phyloP scores from a whole-genome alignment of 2,797 vertebrate species.

The Amblyopsis hoosieri region DNA sequence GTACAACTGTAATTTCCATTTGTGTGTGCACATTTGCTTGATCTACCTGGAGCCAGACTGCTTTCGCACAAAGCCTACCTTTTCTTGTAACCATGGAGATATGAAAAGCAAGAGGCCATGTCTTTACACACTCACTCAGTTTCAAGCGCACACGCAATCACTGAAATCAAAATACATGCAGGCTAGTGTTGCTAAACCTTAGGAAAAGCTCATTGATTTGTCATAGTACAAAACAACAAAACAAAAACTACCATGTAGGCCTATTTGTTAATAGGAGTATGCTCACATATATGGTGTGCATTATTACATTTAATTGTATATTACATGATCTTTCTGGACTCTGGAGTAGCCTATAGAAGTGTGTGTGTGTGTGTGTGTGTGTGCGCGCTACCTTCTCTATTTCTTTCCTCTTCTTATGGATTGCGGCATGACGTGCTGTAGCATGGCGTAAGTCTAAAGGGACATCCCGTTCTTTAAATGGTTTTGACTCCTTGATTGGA shows the following conservation, averaged over 20 bases:
- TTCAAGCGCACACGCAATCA: slow-evolving; percentile 13
- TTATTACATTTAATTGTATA: no score
- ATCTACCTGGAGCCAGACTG: slow-evolving; percentile 63
- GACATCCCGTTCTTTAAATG: slow-evolving; percentile 45
- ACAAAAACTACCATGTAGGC: no score
- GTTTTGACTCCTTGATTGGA: slow-evolving; percentile 49
- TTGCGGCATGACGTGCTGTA: slow-evolving; percentile 70
- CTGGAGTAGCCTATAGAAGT: slow-evolving; percentile 11
- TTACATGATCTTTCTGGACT: no score
- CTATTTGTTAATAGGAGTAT: no score
- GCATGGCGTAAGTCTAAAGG: slow-evolving; percentile 55
- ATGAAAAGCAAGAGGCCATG: slow-evolving; percentile 58
- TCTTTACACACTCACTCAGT: slow-evolving; percentile 36
- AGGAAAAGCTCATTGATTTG: slow-evolving; percentile 16
- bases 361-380: background rate
- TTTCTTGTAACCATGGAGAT: slow-evolving; percentile 72
- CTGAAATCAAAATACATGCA: background rate
- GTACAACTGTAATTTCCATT: no score
- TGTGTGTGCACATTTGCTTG: slow-evolving; percentile 39
- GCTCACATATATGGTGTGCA: no score
- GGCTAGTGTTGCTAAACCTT: slow-evolving; percentile 14
- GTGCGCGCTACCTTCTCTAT: slow-evolving; percentile 73
- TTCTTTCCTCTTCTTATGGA: slow-evolving; percentile 74
- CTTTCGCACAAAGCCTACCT: slow-evolving; percentile 48
- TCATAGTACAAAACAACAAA: no score